Conservation (phyloP, 2,113 vertebrate species). For the Ptychochromis oligacanthus region DNA sequence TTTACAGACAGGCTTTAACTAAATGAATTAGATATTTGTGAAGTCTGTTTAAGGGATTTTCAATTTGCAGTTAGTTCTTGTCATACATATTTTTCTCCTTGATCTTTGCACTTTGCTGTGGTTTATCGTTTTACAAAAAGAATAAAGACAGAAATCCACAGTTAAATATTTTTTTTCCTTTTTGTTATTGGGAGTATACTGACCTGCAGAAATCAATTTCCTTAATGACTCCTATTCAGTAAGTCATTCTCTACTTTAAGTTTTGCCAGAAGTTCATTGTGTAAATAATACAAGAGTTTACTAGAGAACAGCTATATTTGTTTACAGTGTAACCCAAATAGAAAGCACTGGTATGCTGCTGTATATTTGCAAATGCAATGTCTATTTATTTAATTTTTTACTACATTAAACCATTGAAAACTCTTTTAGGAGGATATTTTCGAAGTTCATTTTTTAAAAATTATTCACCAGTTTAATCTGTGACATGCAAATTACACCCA, state of each 20-base stretch:
- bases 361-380: background rate
- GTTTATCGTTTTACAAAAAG: slow-evolving; percentile 1
- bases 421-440: background rate
- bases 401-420: background rate
- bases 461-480: slow-evolving; percentile 22
- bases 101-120: background rate
- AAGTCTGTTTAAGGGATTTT: background rate
- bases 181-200: background rate
- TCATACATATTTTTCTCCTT: background rate
- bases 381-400: slow-evolving; percentile 17
- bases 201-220: background rate
- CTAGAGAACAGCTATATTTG: slow-evolving; percentile 37
- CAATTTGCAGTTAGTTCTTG: background rate
- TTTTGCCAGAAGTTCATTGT: slow-evolving; percentile 31
- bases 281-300: slow-evolving; percentile 6
- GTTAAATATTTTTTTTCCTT: background rate
- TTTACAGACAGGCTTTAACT: slow-evolving; percentile 7
- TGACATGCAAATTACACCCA: slow-evolving; percentile 43
- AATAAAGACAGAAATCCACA: background rate
- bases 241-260: background rate
- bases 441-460: slow-evolving; percentile 12
- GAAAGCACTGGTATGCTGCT: slow-evolving; percentile 6
- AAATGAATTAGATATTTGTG: slow-evolving; percentile 9
- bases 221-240: background rate
- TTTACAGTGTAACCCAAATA: slow-evolving; percentile 33